These are phyloP conservation scores for Limosa lapponica DNA, from an alignment of 2,797 vertebrate species.

Conservation along the genomic window DNA sequence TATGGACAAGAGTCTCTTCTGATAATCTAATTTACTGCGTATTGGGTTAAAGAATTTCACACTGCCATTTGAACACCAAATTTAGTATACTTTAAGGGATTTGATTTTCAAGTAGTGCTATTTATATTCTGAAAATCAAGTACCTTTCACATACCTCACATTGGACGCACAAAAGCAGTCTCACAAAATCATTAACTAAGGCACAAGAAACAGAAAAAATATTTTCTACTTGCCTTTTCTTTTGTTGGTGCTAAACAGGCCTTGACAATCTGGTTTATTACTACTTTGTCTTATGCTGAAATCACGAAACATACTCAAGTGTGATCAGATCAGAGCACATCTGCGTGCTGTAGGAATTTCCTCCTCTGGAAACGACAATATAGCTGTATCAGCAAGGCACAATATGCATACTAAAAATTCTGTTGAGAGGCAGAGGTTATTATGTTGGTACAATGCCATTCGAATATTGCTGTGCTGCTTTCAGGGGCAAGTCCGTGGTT, in stretches of 20 bases:
- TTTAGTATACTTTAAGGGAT: not conserved
- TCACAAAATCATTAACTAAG: not conserved
- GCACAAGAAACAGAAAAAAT: not conserved
- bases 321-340: not conserved
- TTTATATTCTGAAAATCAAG: not conserved
- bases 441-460: not conserved
- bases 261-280: not conserved
- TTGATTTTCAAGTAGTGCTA: constrained; percentile 5
- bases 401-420: not conserved
- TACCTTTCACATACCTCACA: not conserved
- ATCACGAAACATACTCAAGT: not conserved
- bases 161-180: not conserved
- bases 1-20: not conserved
- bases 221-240: not conserved
- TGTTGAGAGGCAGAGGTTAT: not conserved
- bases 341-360: not conserved
- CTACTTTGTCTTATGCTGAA: not conserved
- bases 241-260: not conserved
- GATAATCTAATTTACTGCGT: constrained; percentile 5
- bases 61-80: not conserved
- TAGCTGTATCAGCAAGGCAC: not conserved
- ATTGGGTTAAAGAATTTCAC: constrained; percentile 26
- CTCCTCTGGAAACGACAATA: not conserved
- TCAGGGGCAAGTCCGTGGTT: not conserved
- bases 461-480: not conserved